Base-by-base conservation (phyloP, 2,797 vertebrate species). In the Epinephelus malabaricus region DNA sequence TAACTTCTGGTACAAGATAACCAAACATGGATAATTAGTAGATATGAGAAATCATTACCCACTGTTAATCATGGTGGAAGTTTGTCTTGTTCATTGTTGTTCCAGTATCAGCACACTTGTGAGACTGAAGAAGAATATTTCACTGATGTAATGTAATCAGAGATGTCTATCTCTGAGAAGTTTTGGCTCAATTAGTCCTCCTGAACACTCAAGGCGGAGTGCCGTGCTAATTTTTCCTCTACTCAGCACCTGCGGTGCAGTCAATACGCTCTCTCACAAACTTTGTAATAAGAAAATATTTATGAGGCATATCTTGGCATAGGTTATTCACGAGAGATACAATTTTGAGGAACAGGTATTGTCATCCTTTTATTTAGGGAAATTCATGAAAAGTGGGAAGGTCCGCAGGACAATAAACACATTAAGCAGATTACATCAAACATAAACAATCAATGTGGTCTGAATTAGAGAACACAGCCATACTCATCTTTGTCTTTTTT, bases 141-240 rank as follows among this genome's bases (percentile, higher is more conserved):
- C 76, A 69, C 80, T 86, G 86, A 87, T 89, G 84, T 90, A 91
- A 93, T 89, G 90, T 81, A 91, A 93, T 94, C 92, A 94, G 90
- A 89, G 85, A 90, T 86, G 84, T 90, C 76, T 85, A 88, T 91
- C 85, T 90, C 74, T 2, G 73, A 83, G 82, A 92, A 86, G 80
- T 90, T 91, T 86, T 73, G 82, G 78, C 89, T 91, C 87, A 93
- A 92, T 93, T 91, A 93, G 84, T 76, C 86, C 89, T 85, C 70
- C 81, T 83, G 82, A 92, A 83, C 88, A 92, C 92, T 94, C 83
- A 53, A 87, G 81, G 79, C 85, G 81, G 91, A 87, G 92, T 84
- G 86, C 71, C 43, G 60, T 65, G 79, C 86, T 91, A 89, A 91
- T 92, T 90, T 88, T 87, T 91, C 89, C 87, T 88, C 85, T 68